These are phyloP conservation scores for Pogonocichla stellata DNA, from an alignment of 2,113 vertebrate species.

Conservation along the genomic window DNA sequence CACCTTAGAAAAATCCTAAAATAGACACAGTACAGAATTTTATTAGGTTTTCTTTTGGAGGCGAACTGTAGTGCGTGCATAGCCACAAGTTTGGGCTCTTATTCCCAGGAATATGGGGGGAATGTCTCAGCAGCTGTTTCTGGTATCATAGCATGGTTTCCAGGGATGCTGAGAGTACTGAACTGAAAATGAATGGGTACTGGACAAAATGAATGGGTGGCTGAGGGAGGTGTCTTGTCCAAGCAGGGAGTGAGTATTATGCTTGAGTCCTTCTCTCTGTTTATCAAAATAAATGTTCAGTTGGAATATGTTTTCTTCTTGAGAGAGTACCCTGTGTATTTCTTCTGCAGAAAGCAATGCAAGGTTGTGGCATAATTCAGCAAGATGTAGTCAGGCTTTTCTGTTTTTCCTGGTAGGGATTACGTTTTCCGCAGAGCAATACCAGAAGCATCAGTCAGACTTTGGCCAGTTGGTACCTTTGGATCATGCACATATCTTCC, in stretches of 20 bases:
- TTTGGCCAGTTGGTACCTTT: constrained; percentile 13
- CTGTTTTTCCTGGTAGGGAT: background rate
- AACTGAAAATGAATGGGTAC: background rate
- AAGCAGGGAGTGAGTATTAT: background rate
- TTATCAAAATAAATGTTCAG: background rate
- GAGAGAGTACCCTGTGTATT: background rate
- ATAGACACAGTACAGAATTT: background rate
- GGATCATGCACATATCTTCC: background rate
- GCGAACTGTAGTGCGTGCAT: background rate
- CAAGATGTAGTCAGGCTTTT: background rate
- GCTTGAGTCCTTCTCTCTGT: background rate
- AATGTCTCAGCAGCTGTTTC: background rate
- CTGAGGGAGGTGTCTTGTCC: background rate
- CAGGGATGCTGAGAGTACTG: background rate
- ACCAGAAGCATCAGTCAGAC: constrained; percentile 27
- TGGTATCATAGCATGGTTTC: background rate
- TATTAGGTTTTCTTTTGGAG: background rate
- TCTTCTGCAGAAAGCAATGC: background rate
- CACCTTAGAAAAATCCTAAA: constrained; percentile 7
- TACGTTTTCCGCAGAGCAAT: constrained; percentile 1
- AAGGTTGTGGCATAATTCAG: background rate
- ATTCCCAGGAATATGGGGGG: background rate
- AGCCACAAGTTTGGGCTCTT: background rate
- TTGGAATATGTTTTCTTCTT: background rate
- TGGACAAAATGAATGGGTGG: background rate